Evolutionary conservation across 2,797 vertebrate genomes (phyloP).

Genomic region (Halcyon badia): DNA sequence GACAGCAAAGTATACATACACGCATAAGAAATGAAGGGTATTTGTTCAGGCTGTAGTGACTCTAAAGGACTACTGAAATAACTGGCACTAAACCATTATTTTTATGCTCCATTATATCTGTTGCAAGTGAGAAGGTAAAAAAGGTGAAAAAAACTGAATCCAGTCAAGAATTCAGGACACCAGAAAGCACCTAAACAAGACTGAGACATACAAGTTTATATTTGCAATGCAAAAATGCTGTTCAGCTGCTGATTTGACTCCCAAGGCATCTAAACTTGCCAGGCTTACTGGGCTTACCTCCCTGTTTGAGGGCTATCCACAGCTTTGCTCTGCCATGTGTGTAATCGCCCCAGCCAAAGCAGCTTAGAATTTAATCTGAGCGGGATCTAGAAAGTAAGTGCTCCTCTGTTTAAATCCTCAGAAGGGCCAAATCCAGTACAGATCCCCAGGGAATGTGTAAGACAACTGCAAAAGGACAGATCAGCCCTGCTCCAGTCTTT

Average conservation of each 20-base stretch:
- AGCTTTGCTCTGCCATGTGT: neutral
- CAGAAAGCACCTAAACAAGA: neutral
- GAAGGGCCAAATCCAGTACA: neutral
- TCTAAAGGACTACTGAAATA: neutral
- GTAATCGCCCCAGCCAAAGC: neutral
- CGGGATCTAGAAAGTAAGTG: slow-evolving; percentile 30
- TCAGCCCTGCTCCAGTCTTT: neutral
- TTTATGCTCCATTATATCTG: neutral
- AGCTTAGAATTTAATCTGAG: slow-evolving; percentile 40
- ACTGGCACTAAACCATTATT: neutral
- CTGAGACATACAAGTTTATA: neutral
- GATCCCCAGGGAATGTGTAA: neutral
- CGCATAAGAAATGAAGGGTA: neutral
- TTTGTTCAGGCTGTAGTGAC: neutral
- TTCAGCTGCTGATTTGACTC: neutral
- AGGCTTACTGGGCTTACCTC: neutral
- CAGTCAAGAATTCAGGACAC: neutral
- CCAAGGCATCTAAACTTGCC: neutral
- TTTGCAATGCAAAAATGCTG: neutral
- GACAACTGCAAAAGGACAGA: neutral
- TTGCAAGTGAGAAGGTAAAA: neutral
- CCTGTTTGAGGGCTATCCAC: neutral
- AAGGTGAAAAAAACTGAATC: neutral
- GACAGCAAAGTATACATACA: neutral
- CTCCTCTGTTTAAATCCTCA: slow-evolving; percentile 25